Conservation (phyloP, 2,888 invertebrate species). For the Leptarthrus brevirostris region DNA sequence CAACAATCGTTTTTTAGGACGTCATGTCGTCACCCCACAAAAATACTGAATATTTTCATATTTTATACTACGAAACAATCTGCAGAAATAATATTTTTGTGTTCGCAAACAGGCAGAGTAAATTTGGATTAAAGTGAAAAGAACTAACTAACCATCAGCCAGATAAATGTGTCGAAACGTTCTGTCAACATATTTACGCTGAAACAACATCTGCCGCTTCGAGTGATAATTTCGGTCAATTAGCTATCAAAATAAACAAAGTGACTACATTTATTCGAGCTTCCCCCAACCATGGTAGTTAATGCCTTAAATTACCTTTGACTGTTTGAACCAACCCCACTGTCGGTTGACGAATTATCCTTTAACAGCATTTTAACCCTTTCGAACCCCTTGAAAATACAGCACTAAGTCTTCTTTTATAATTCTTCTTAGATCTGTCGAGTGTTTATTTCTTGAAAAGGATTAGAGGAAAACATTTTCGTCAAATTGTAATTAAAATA, state of each 20-base stretch:
- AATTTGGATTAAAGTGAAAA: conserved; percentile 29
- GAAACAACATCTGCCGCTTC: conserved; percentile 51
- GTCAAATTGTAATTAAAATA: too few relatives aligned
- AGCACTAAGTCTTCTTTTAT: background rate
- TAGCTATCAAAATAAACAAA: conserved; percentile 48
- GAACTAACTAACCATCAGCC: conserved; percentile 35
- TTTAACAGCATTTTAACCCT: conserved; percentile 1
- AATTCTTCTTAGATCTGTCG: background rate
- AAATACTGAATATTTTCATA: background rate
- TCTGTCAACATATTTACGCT: conserved; percentile 14
- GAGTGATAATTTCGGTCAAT: conserved; percentile 51
- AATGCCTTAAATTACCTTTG: conserved; percentile 25
- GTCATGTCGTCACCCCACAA: conserved; percentile 14
- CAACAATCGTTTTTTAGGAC: conserved; percentile 21
- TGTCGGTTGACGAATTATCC: background rate
- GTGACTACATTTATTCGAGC: conserved; percentile 2
- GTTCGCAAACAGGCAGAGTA: background rate
- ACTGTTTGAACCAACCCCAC: background rate
- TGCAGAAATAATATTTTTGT: conserved; percentile 34
- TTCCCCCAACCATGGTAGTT: background rate
- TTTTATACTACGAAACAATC: conserved; percentile 24
- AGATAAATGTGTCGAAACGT: background rate
- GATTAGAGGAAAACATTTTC: too few relatives aligned
- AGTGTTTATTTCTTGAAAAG: too few relatives aligned
- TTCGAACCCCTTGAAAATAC: background rate